A percentile compares a stretch with the other conserved stretches of the same genome.
phyloP scores from a whole-genome alignment of 1,140 invertebrate genomes.

The Brachionus manjavacas region DNA sequence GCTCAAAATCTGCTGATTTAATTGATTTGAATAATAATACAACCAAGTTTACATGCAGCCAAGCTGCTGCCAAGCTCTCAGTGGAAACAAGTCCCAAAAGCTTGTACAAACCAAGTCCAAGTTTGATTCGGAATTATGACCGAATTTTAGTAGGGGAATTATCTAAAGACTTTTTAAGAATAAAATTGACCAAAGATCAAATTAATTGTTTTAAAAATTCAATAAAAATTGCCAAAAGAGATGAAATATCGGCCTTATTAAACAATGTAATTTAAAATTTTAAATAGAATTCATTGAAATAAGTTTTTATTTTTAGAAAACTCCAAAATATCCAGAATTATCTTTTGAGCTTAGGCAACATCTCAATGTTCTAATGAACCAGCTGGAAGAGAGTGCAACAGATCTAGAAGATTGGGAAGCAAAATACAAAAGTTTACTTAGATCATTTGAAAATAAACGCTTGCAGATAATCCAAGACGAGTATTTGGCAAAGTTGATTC shows the following conservation, averaged over 20 bases:
- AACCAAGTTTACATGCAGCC: background rate
- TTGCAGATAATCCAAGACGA: slow-evolving; percentile 36
- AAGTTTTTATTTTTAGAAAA: slow-evolving; percentile 29
- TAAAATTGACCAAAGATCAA: slow-evolving; percentile 22
- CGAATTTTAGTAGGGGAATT: background rate
- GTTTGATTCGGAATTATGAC: background rate
- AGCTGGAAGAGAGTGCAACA: slow-evolving; percentile 18
- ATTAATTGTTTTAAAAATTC: slow-evolving; percentile 16
- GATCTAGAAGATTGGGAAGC: slow-evolving; percentile 33
- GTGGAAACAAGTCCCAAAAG: background rate
- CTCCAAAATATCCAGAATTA: slow-evolving; percentile 25
- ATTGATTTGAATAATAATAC: background rate
- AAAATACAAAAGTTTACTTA: background rate
- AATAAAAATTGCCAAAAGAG: slow-evolving; percentile 31
- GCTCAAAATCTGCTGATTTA: background rate
- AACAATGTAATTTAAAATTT: slow-evolving; percentile 14
- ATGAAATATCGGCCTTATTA: slow-evolving; percentile 2
- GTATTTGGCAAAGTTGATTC: slow-evolving; percentile 30
- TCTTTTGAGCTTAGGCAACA: slow-evolving; percentile 16
- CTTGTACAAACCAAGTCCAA: background rate
- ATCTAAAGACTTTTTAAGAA: slow-evolving; percentile 15
- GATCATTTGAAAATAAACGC: slow-evolving; percentile 6
- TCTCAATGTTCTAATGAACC: background rate
- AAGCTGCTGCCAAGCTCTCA: background rate
- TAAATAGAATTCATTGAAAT: background rate